A percentile compares a stretch with the other conserved stretches of the same genome.
phyloP scores from a whole-genome alignment of 2,888 invertebrate species.

The Aspidiotus destructor region DNA sequence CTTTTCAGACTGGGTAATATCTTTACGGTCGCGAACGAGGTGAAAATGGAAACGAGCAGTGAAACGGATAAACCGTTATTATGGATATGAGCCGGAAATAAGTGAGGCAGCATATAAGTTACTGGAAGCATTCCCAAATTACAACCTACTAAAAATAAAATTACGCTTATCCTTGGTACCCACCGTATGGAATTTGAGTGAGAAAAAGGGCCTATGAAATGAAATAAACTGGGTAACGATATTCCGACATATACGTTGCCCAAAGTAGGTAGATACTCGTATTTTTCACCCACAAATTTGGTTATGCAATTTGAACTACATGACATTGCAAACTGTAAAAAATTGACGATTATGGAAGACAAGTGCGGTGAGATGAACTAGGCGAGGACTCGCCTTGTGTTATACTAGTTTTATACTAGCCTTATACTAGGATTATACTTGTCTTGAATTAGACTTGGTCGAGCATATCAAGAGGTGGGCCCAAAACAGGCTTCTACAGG shows the following conservation, averaged over 20 bases:
- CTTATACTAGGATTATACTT: no score
- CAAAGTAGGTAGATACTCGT: not conserved
- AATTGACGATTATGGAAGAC: constrained; percentile 44
- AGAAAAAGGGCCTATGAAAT: not conserved
- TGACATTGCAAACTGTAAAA: constrained; percentile 40
- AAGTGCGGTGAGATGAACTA: no score
- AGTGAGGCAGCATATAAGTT: constrained; percentile 5
- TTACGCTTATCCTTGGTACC: not conserved
- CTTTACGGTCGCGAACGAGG: constrained; percentile 4
- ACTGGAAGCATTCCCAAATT: constrained; percentile 6
- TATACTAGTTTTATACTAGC: no score
- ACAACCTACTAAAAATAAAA: constrained; percentile 6
- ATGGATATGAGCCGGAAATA: constrained; percentile 10
- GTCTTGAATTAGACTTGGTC: no score
- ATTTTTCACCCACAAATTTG: constrained; percentile 2
- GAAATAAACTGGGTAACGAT: constrained; percentile 5
- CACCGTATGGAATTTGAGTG: not conserved
- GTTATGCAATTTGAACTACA: constrained; percentile 1
- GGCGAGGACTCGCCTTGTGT: no score
- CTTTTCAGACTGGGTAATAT: not conserved
- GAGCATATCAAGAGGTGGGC: no score
- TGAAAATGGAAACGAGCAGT: not conserved
- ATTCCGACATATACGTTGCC: not conserved
- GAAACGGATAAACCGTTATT: constrained; percentile 6
- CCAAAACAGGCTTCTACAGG: no score